phyloP scores from a whole-genome alignment of 2,113 vertebrate species.

The Brevimyrus niger region DNA sequence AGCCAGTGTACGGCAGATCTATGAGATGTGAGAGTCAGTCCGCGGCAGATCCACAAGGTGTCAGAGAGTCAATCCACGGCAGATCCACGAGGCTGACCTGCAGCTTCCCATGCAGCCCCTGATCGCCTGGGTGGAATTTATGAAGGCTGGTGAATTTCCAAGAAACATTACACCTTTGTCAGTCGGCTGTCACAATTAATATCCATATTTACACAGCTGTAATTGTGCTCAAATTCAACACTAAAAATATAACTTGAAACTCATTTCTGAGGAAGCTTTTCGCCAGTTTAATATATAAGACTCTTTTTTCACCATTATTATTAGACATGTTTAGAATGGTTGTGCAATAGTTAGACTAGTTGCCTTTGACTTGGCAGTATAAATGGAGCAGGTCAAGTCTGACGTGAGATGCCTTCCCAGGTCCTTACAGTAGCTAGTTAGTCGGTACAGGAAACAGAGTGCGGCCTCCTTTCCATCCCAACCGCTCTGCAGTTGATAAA shows the following conservation, averaged over 20 bases:
- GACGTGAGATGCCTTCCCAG: neutral
- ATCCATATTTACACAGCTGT: neutral
- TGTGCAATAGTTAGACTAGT: neutral
- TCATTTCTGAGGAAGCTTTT: neutral
- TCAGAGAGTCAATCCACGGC: neutral
- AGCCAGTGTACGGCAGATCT: neutral
- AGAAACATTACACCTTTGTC: neutral
- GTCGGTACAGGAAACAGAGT: neutral
- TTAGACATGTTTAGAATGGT: neutral
- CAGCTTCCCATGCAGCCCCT: neutral
- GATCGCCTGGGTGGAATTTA: neutral
- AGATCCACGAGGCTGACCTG: neutral
- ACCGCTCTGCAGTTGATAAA: constrained; percentile 19
- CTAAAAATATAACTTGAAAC: neutral
- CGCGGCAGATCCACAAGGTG: too few relatives aligned
- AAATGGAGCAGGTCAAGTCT: neutral
- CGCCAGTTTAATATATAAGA: neutral
- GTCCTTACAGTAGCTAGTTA: neutral
- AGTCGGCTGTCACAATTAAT: neutral
- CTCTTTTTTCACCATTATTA: neutral
- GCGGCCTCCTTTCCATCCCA: neutral
- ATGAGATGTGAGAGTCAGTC: too few relatives aligned
- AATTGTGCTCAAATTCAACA: neutral
- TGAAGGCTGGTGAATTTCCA: neutral
- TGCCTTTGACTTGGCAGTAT: neutral